These are phyloP conservation scores for Melanostoma mellinum DNA, from an alignment of 2,888 invertebrate species.

Conservation along the genomic window DNA sequence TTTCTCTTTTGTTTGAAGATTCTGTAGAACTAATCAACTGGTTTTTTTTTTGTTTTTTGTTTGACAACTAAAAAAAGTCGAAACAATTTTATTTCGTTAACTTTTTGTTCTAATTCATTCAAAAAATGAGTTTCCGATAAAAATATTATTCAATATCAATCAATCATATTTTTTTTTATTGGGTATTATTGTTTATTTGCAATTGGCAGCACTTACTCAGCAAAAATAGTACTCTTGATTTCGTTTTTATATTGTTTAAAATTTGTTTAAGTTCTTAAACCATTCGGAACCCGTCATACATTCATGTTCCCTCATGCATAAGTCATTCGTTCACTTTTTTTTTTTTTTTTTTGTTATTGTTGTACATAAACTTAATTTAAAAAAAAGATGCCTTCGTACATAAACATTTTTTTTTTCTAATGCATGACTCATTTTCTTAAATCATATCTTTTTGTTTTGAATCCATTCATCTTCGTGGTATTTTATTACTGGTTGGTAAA, in stretches of 20 bases:
- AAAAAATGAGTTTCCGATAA: conserved; percentile 4
- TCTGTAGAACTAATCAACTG: conserved; percentile 61
- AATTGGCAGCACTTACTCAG: conserved; percentile 71
- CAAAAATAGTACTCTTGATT: conserved; percentile 55
- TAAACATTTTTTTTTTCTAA: conserved; percentile 19
- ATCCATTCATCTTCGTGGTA: conserved; percentile 31
- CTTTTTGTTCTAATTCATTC: conserved; percentile 6
- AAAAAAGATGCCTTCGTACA: conserved; percentile 60
- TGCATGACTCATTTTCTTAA: conserved; percentile 49
- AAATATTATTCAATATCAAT: conserved; percentile 31
- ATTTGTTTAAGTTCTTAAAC: conserved; percentile 23
- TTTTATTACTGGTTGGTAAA: neutral
- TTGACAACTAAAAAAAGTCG: neutral
- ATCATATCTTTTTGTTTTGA: conserved; percentile 9
- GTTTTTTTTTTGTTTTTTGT: conserved; percentile 47
- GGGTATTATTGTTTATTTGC: conserved; percentile 66
- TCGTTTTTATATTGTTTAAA: conserved; percentile 16
- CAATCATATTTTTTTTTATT: conserved; percentile 36
- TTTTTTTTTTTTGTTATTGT: conserved; percentile 13
- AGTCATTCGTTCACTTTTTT: conserved; percentile 42
- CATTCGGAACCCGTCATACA: conserved; percentile 45
- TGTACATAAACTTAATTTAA: conserved; percentile 44
- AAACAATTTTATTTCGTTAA: conserved; percentile 5
- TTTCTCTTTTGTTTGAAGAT: conserved; percentile 68
- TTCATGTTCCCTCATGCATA: conserved; percentile 54